Evolutionary conservation across 2,888 invertebrate genomes (phyloP).

Genomic region (Punctoribates punctum): DNA sequence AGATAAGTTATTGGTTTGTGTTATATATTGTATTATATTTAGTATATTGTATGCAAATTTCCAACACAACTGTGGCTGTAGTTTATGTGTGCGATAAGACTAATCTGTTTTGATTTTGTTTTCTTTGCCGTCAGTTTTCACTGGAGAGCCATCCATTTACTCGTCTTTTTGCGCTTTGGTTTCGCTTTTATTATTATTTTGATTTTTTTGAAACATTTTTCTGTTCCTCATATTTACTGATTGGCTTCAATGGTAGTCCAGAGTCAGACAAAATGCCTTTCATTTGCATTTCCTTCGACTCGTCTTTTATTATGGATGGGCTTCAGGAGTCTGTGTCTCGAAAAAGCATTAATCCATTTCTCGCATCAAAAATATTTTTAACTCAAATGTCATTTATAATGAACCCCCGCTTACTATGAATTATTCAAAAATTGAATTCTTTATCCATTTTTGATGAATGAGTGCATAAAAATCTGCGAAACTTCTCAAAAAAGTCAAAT

Average conservation of each 20-base stretch:
- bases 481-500: no score
- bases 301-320: neutral
- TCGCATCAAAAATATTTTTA: neutral
- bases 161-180: neutral
- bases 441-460: no score
- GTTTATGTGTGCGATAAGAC: neutral
- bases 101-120: slow-evolving; percentile 34
- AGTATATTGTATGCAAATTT: neutral
- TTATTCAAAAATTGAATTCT: neutral
- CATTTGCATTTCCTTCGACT: neutral
- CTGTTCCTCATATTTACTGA: neutral
- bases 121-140: slow-evolving; percentile 18
- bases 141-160: slow-evolving; percentile 20
- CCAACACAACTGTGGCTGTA: neutral
- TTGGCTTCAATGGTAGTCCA: neutral
- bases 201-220: neutral
- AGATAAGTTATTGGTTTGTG: slow-evolving; percentile 25
- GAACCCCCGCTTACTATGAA: neutral
- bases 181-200: slow-evolving; percentile 2
- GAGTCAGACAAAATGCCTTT: neutral
- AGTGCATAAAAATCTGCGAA: no score
- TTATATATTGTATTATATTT: neutral
- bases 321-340: neutral
- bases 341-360: slow-evolving; percentile 15
- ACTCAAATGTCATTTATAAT: neutral